Conservation (phyloP, 1,140 invertebrate genomes). For the Harpegnathos saltator region DNA sequence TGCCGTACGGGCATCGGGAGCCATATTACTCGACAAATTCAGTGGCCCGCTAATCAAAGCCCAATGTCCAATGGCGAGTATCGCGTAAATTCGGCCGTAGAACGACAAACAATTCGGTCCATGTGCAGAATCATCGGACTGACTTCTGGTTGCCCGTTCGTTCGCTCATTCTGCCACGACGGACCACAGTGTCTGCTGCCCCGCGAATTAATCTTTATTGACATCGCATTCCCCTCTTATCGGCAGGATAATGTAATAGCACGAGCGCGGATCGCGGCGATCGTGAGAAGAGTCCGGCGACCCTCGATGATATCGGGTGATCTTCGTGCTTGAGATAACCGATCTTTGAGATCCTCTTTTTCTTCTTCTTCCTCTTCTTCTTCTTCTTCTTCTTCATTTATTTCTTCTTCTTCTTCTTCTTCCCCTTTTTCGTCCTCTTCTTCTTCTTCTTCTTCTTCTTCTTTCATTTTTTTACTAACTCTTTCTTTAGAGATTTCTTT, state of each 20-base stretch:
- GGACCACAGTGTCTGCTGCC: conserved; percentile 15
- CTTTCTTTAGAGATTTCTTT: no score
- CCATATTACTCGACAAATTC: conserved; percentile 58
- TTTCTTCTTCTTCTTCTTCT: no score
- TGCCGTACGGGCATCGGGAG: conserved; percentile 30
- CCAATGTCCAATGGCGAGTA: conserved; percentile 22
- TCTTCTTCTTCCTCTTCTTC: no score
- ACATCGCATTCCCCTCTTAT: conserved; percentile 30
- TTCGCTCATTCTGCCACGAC: neutral
- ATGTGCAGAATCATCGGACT: conserved; percentile 7
- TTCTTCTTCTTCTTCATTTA: no score
- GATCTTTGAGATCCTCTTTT: no score
- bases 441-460: no score
- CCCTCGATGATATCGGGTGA: neutral
- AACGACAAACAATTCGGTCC: conserved; percentile 24
- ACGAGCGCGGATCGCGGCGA: neutral
- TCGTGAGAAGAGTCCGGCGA: neutral
- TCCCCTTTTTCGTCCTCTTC: no score
- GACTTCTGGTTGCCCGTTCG: conserved; percentile 17
- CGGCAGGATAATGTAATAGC: conserved; percentile 25
- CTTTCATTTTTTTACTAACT: no score
- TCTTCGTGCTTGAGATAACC: no score
- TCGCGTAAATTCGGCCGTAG: conserved; percentile 20
- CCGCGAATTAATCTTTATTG: conserved; percentile 60
- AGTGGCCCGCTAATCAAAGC: conserved; percentile 46